Conservation (phyloP, 2,113 vertebrate genomes). For the Dryoscopus gambensis region DNA sequence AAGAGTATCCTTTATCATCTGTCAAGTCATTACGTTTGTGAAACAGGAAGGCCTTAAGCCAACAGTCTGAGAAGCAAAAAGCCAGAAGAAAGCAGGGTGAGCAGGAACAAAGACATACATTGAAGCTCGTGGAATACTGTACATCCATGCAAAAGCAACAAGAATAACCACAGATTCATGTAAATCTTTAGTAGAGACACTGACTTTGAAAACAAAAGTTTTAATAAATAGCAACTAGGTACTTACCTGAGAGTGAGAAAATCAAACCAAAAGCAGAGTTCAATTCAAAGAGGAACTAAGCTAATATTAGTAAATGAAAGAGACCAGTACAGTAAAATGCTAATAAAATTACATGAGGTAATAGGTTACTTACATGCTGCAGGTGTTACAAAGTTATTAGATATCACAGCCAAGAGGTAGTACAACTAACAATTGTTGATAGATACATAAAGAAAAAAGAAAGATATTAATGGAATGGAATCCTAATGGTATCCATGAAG, state of each 20-base stretch:
- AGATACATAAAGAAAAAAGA: neutral
- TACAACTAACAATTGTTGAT: neutral
- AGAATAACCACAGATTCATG: neutral
- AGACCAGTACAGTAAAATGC: neutral
- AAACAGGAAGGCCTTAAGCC: neutral
- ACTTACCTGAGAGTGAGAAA: neutral
- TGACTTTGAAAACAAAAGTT: neutral
- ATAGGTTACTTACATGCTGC: neutral
- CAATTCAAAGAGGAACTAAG: neutral
- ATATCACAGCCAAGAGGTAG: neutral
- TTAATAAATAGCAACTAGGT: neutral
- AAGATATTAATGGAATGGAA: neutral
- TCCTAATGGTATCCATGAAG: neutral
- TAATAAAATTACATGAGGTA: neutral
- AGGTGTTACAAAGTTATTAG: neutral
- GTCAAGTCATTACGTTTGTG: accelerated
- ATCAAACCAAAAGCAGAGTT: neutral
- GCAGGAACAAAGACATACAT: accelerated
- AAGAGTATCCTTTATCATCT: neutral
- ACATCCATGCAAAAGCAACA: neutral
- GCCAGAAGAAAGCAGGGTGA: neutral
- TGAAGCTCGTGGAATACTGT: neutral
- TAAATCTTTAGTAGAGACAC: neutral
- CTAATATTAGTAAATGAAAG: neutral
- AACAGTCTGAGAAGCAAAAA: neutral